Conservation (phyloP, 2,888 invertebrate genomes). For the Suillia variegata region DNA sequence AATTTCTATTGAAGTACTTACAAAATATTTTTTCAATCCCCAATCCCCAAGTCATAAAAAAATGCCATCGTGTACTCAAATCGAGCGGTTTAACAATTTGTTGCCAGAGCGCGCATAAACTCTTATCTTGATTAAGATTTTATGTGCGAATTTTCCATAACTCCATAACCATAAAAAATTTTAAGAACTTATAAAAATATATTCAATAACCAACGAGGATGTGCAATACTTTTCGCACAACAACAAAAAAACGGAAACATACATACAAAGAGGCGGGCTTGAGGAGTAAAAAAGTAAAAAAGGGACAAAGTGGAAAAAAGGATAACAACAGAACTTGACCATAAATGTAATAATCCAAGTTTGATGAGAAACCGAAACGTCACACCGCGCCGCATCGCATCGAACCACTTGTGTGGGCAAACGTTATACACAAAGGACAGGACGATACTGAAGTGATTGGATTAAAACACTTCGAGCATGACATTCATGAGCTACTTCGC, state of each 20-base stretch:
- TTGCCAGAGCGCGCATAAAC: no score
- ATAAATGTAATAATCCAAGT: not conserved
- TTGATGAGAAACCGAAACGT: not conserved
- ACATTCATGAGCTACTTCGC: slow-evolving; percentile 5
- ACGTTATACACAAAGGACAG: not conserved
- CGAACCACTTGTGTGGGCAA: not conserved
- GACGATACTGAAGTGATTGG: slow-evolving; percentile 16
- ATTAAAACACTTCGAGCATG: slow-evolving; percentile 19
- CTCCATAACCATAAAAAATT: not conserved
- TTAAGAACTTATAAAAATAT: not conserved
- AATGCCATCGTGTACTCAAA: no score
- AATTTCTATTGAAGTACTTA: no score
- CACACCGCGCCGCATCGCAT: not conserved
- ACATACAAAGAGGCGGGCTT: no score
- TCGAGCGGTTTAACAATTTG: no score
- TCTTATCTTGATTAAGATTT: no score
- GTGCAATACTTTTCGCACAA: not conserved
- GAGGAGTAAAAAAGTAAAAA: slow-evolving; percentile 1
- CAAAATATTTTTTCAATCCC: no score
- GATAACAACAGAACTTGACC: not conserved
- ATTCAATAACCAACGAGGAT: not conserved
- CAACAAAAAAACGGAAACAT: no score
- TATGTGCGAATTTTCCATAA: no score
- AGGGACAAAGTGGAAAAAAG: not conserved
- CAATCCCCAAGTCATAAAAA: no score